These are phyloP conservation scores for Oncopodura yosiiana DNA, from an alignment of 1,140 invertebrate genomes.

Conservation along the genomic window DNA sequence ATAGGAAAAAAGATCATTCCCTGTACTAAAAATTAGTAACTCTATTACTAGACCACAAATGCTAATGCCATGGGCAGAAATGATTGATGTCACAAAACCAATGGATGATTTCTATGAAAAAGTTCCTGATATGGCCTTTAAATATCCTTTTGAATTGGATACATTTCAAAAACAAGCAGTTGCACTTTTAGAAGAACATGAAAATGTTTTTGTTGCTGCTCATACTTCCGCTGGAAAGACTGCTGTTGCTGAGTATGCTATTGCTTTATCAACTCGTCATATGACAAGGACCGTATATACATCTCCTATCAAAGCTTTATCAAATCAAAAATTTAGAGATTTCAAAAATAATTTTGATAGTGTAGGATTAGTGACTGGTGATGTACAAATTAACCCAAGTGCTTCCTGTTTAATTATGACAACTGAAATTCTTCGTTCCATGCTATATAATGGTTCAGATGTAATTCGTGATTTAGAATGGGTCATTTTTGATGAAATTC, in stretches of 20 bases:
- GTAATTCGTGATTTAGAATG: constrained; percentile 92
- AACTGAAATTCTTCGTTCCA: constrained; percentile 94
- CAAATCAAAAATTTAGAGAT: constrained; percentile 98
- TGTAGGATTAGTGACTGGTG: constrained; percentile 90
- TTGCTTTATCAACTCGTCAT: constrained; percentile 83
- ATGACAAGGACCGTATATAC: constrained; percentile 94
- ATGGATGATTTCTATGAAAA: constrained; percentile 70
- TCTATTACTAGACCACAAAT: constrained; percentile 24
- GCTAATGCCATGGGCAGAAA: constrained; percentile 65
- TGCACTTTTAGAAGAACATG: constrained; percentile 80
- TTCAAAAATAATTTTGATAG: constrained; percentile 87
- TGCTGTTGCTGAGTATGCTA: constrained; percentile 97
- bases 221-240: constrained; percentile 99
- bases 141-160: constrained; percentile 89
- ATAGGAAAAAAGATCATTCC: constrained; percentile 38
- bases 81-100: constrained; percentile 67
- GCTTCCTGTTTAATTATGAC: constrained; percentile 98
- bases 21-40: constrained; percentile 47
- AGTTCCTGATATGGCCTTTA: constrained; percentile 73
- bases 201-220: constrained; percentile 95
- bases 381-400: constrained; percentile 87
- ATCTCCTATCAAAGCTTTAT: constrained; percentile 97
- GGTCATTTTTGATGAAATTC: constrained; percentile 99
- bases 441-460: constrained; percentile 93
- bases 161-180: constrained; percentile 96